These are phyloP conservation scores for Eleginops maclovinus DNA, from an alignment of 2,113 vertebrate genomes.

Conservation along the genomic window DNA sequence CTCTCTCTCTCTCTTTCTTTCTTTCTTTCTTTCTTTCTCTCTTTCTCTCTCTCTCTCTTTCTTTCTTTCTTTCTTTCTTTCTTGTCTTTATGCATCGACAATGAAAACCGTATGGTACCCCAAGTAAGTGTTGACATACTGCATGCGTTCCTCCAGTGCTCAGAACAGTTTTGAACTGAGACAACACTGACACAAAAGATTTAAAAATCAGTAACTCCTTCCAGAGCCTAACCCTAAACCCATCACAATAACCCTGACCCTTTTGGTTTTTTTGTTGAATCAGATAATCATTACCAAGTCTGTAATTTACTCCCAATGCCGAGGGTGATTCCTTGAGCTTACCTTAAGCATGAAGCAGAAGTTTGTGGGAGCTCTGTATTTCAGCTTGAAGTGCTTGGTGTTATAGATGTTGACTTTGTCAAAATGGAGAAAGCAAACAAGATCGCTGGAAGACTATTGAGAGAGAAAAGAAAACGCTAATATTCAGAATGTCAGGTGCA, in stretches of 20 bases:
- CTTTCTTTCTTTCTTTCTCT: background rate
- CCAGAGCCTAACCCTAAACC: too few relatives aligned
- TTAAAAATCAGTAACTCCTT: too few relatives aligned
- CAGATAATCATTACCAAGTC: background rate
- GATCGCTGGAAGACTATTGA: slow-evolving; percentile 89
- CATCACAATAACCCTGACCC: background rate
- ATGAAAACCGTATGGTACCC: background rate
- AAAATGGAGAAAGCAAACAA: slow-evolving; percentile 92
- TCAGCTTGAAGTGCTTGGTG: slow-evolving; percentile 87
- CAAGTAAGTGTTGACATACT: background rate
- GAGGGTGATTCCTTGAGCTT: slow-evolving; percentile 7
- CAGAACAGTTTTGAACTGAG: background rate
- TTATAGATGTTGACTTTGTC: slow-evolving; percentile 93
- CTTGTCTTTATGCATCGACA: too few relatives aligned
- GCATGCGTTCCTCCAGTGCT: background rate
- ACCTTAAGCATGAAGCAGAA: slow-evolving; percentile 97
- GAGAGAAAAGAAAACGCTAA: background rate
- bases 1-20: too few relatives aligned
- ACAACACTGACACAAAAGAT: background rate
- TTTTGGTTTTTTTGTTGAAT: background rate
- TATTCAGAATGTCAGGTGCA: background rate
- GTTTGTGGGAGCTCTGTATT: slow-evolving; percentile 92
- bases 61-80: background rate
- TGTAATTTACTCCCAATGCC: background rate
- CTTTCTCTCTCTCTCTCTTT: background rate